phyloP scores from a whole-genome alignment of 1,140 invertebrate genomes.

The Drosophila kohkoa region DNA sequence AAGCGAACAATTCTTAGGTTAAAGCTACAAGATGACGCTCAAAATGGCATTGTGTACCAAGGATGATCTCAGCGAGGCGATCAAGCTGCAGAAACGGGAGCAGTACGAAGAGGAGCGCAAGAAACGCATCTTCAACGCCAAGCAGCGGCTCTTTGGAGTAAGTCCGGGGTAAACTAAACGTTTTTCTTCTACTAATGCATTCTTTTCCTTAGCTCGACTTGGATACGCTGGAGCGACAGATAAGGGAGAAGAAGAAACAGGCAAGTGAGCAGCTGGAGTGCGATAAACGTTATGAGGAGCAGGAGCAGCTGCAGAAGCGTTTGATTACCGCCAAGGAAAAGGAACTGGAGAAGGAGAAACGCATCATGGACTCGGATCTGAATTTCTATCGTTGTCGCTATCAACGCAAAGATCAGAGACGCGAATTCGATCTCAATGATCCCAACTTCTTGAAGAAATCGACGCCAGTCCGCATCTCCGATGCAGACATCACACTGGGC shows the following conservation, averaged over 20 bases:
- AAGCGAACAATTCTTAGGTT: not conserved
- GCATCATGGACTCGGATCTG: constrained; percentile 88
- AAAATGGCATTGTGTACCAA: constrained; percentile 65
- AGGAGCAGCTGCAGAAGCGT: constrained; percentile 88
- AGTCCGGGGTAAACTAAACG: constrained; percentile 34
- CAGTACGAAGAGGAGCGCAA: constrained; percentile 92
- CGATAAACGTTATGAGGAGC: constrained; percentile 88
- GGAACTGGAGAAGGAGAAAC: constrained; percentile 84
- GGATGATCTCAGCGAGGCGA: constrained; percentile 87
- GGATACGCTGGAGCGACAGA: constrained; percentile 90
- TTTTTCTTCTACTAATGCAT: not conserved
- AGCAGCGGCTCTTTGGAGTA: constrained; percentile 92
- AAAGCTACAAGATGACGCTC: constrained; percentile 55
- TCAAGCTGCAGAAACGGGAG: constrained; percentile 90
- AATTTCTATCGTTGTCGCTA: constrained; percentile 90
- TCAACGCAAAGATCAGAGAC: constrained; percentile 90
- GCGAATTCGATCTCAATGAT: constrained; percentile 95
- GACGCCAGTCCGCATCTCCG: constrained; percentile 88
- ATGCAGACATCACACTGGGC: constrained; percentile 90
- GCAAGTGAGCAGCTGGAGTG: constrained; percentile 87
- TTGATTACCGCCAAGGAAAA: constrained; percentile 88
- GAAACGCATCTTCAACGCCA: constrained; percentile 93
- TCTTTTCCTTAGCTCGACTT: constrained; percentile 88
- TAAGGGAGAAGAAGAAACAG: constrained; percentile 89
- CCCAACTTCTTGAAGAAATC: constrained; percentile 91